phyloP scores from a whole-genome alignment of 1,140 invertebrate genomes.

The Littorina saxatilis region DNA sequence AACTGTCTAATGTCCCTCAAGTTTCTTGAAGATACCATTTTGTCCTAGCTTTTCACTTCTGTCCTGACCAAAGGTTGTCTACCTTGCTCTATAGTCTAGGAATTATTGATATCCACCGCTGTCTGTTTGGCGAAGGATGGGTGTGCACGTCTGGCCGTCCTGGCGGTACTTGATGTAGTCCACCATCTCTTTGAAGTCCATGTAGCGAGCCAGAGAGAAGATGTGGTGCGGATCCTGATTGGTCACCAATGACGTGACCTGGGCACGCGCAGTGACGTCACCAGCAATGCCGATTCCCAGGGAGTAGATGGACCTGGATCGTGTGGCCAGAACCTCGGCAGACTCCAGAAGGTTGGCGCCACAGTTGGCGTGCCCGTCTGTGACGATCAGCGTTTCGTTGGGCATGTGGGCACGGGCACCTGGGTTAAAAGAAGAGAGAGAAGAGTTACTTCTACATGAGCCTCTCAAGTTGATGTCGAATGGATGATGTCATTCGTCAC shows the following conservation, averaged over 20 bases:
- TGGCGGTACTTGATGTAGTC: constrained; percentile 23
- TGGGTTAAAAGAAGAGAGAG: neutral
- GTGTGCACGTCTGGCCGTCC: constrained; percentile 1
- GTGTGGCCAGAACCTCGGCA: neutral
- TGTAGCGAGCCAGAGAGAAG: constrained; percentile 31
- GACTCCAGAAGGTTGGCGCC: constrained; percentile 21
- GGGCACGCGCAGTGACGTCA: constrained; percentile 19
- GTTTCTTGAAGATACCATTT: too few species aligned
- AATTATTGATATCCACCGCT: too few species aligned
- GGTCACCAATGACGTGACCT: constrained; percentile 39
- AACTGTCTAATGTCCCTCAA: too few species aligned
- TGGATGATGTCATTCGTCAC: too few species aligned
- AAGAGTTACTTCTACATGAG: too few species aligned
- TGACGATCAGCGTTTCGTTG: constrained; percentile 38
- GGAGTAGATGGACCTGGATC: constrained; percentile 20
- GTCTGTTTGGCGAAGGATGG: neutral
- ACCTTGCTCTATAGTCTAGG: too few species aligned
- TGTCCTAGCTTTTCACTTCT: too few species aligned
- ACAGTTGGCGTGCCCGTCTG: constrained; percentile 42
- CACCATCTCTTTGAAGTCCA: constrained; percentile 40
- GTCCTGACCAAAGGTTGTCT: too few species aligned
- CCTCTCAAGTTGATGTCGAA: too few species aligned
- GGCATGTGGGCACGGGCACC: constrained; percentile 31
- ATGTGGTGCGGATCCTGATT: constrained; percentile 34
- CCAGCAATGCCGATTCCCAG: constrained; percentile 39